Conservation (phyloP, 2,797 vertebrate genomes). For the Trachops cirrhosus region DNA sequence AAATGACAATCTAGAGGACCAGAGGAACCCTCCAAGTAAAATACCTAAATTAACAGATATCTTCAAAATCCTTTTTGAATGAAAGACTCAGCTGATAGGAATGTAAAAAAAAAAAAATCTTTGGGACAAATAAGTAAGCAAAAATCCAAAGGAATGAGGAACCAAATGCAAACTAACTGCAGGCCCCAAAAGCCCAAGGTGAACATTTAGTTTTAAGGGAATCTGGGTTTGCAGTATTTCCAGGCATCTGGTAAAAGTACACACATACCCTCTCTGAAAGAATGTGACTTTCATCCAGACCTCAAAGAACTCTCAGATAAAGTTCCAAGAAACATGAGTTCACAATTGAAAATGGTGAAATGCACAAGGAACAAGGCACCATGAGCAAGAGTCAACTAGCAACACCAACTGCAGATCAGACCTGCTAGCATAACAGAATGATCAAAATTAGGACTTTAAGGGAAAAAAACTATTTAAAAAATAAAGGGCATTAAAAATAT, state of each 20-base stretch:
- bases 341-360: slow-evolving; percentile 51
- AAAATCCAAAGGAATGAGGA: slow-evolving; percentile 38
- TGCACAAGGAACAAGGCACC: slow-evolving; percentile 40
- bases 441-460: neutral
- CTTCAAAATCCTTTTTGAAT: slow-evolving; percentile 37
- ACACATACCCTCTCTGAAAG: slow-evolving; percentile 49
- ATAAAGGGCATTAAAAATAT: slow-evolving; percentile 25
- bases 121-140: slow-evolving; percentile 33
- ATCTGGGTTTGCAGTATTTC: slow-evolving; percentile 53
- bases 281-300: slow-evolving; percentile 58
- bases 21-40: slow-evolving; percentile 19
- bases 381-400: slow-evolving; percentile 14
- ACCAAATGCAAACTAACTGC: slow-evolving; percentile 30
- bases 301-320: slow-evolving; percentile 64
- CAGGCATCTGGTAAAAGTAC: slow-evolving; percentile 66
- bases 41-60: neutral
- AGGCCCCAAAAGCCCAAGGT: slow-evolving; percentile 36
- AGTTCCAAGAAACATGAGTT: slow-evolving; percentile 66
- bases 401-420: neutral
- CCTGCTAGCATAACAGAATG: neutral
- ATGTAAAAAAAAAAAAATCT: slow-evolving; percentile 28
- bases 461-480: neutral
- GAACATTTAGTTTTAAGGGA: slow-evolving; percentile 60
- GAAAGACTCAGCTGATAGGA: neutral
- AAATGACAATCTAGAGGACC: slow-evolving; percentile 24